Evolutionary conservation across 2,113 vertebrate species (phyloP), one percentile per base, ranked within the genome.

Genomic region (Datnioides undecimradiatus): DNA sequence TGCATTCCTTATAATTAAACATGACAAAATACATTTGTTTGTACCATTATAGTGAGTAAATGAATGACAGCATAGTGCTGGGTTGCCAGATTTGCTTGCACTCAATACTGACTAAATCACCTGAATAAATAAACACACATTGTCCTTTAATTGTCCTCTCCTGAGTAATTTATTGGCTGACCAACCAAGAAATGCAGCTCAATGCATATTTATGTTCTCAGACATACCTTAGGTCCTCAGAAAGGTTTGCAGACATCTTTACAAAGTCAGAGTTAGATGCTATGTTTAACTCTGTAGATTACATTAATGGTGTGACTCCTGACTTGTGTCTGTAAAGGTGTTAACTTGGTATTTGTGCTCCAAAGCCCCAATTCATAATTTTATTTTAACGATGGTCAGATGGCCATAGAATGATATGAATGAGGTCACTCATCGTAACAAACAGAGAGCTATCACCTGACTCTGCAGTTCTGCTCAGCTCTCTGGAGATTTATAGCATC

Each of bases 101-200:
- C 27, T 13, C 19, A 38, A 21, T 46, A 43, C 48, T 29, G 19
- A 58, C 69, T 41, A 59, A 78, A 54, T 82, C 70, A 68, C 64
- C 36, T 76, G 72, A 86, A 89, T 86, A 72, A 83, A 88, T 73
- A 73, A 82, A 62, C 63, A 78, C 54, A 51, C 54, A 62, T 33
- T 87, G 71, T 79, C 87, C 77, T 85, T 87, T 73, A 57, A 79
- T 70, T 73, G 83, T 82, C 71, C 81, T 79, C 45, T 77, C 25
- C 12, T 60, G 58, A 71, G 65, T 80, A 46, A 72, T 68, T 59
- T 84, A 82, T 86, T 51, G 58, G 21, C 69, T 65, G 60, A 49
- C 41, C 77, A 76, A 64, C 51, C 65, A 74, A 64, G 59, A 73
- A 74, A 68, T 62, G 40, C 27, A 73, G 11, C 60, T 76, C 29